Percentiles rank a stretch among this genome's conserved stretches.
phyloP scores from a whole-genome alignment of 2,797 vertebrate genomes.

The Chelon labrosus region DNA sequence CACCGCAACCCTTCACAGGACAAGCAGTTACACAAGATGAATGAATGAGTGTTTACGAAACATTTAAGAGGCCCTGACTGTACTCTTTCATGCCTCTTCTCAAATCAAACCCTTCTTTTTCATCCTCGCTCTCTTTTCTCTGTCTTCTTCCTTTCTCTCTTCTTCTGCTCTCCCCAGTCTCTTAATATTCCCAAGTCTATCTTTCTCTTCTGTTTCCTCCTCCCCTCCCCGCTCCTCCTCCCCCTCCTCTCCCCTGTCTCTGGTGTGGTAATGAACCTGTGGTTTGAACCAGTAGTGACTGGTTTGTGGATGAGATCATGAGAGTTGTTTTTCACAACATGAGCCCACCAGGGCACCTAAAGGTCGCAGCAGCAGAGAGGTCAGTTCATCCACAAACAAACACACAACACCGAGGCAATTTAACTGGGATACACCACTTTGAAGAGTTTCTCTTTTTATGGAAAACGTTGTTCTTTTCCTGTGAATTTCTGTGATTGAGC shows the following conservation, averaged over 20 bases:
- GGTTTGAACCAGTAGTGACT: slow-evolving; percentile 70
- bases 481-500: not conserved
- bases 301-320: slow-evolving; percentile 69
- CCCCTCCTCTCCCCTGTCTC: not conserved
- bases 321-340: slow-evolving; percentile 62
- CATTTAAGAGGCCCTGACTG: too few relatives aligned
- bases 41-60: too few relatives aligned
- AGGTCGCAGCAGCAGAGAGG: slow-evolving; percentile 48
- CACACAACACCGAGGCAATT: not conserved
- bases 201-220: not conserved
- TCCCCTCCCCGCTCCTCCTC: not conserved
- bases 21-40: too few relatives aligned
- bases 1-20: too few relatives aligned
- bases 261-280: slow-evolving; percentile 63
- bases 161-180: not conserved
- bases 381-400: slow-evolving; percentile 33
- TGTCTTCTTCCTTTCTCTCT: not conserved
- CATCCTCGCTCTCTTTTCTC: too few relatives aligned
- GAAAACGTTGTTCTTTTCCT: too few relatives aligned
- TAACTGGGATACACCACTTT: not conserved
- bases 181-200: not conserved
- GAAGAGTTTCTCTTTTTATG: too few relatives aligned
- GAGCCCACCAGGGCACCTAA: slow-evolving; percentile 26
- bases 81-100: too few relatives aligned
- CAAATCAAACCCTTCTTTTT: too few relatives aligned